These are phyloP conservation scores for Drosophila bipectinata DNA, from an alignment of 1,140 invertebrate species.

Conservation along the genomic window DNA sequence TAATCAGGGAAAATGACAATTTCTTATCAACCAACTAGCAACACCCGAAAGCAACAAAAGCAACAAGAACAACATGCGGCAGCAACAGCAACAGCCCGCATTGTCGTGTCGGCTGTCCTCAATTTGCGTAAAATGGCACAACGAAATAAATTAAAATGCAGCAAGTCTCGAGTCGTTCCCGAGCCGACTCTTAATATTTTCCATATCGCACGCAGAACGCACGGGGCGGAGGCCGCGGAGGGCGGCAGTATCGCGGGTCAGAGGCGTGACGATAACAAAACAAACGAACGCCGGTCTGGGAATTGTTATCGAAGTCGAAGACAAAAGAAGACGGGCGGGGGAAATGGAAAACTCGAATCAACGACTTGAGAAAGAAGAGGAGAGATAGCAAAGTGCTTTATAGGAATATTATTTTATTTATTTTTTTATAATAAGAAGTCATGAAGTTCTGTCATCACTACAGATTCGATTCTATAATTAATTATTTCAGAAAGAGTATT, in stretches of 20 bases:
- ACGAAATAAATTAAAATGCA: conserved; percentile 81
- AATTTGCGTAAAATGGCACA: conserved; percentile 81
- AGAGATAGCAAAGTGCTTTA: too few relatives aligned
- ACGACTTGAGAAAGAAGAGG: neutral
- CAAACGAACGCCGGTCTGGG: conserved; percentile 22
- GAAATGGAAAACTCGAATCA: conserved; percentile 1
- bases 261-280: conserved; percentile 50
- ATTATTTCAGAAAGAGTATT: neutral
- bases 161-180: conserved; percentile 46
- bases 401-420: too few relatives aligned
- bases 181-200: neutral
- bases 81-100: neutral
- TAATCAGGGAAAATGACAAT: conserved; percentile 59
- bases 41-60: conserved; percentile 10
- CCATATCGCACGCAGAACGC: conserved; percentile 35
- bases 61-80: neutral
- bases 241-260: conserved; percentile 16
- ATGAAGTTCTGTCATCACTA: too few relatives aligned
- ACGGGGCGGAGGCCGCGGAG: neutral
- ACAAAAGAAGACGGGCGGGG: neutral
- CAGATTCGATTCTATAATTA: too few relatives aligned
- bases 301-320: conserved; percentile 24
- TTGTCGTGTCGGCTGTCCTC: conserved; percentile 60
- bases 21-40: conserved; percentile 62
- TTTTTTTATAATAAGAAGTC: too few relatives aligned